These are phyloP conservation scores for Poicephalus gulielmi DNA, from an alignment of 2,113 vertebrate species.

Conservation along the genomic window DNA sequence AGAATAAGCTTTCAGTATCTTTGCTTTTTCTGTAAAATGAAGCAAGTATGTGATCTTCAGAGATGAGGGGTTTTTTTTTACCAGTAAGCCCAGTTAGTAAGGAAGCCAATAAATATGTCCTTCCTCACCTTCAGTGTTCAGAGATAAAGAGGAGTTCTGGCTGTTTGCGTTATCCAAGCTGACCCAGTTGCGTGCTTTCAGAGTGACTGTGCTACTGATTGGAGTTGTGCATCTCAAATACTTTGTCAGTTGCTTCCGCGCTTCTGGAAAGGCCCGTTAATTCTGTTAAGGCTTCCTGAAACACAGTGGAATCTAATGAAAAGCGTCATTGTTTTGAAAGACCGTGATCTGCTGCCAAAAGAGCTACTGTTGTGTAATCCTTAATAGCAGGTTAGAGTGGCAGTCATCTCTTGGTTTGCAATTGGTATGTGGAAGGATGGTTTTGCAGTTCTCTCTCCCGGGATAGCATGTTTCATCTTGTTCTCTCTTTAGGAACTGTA, in stretches of 20 bases:
- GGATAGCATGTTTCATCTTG: neutral
- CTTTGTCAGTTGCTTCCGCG: neutral
- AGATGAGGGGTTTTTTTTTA: neutral
- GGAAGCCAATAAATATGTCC: neutral
- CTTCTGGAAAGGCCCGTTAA: neutral
- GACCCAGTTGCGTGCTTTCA: neutral
- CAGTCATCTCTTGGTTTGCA: slow-evolving; percentile 1
- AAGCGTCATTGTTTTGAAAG: slow-evolving; percentile 16
- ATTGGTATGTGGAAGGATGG: neutral
- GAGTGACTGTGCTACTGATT: neutral
- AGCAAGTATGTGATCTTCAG: neutral
- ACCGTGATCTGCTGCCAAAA: neutral
- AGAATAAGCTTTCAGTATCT: neutral
- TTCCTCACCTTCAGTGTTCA: neutral
- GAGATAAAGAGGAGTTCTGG: slow-evolving; percentile 3
- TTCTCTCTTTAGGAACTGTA: neutral
- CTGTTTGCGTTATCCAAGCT: neutral
- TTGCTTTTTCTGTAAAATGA: slow-evolving; percentile 10
- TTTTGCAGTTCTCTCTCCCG: neutral
- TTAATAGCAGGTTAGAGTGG: slow-evolving; percentile 39
- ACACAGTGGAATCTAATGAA: slow-evolving; percentile 15
- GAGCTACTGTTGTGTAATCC: slow-evolving; percentile 36
- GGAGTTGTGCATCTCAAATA: neutral
- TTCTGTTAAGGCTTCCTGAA: neutral
- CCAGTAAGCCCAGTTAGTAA: neutral